phyloP scores from a whole-genome alignment of 2,797 vertebrate species.

The Macroramphosus scolopax region DNA sequence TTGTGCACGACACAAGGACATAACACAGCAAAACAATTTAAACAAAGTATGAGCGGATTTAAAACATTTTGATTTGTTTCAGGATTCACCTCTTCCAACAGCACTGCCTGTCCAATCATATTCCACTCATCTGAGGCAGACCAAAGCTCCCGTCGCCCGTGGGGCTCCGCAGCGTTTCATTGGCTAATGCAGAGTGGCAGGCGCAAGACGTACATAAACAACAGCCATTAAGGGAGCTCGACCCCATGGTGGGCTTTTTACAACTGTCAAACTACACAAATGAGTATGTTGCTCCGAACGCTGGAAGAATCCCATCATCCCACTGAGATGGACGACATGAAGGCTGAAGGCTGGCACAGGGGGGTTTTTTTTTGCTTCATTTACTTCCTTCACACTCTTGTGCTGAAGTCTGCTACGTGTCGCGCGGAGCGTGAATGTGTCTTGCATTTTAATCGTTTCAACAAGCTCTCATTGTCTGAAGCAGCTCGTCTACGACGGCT shows the following conservation, averaged over 20 bases:
- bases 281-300: not conserved
- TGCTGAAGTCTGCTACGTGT: slow-evolving; percentile 1
- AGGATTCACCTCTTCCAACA: slow-evolving; percentile 49
- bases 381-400: slow-evolving; percentile 5
- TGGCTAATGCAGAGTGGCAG: slow-evolving; percentile 64
- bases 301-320: not conserved
- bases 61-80: slow-evolving; percentile 41
- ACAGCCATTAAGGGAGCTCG: slow-evolving; percentile 55
- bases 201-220: slow-evolving; percentile 59
- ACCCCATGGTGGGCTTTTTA: slow-evolving; percentile 48
- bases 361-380: slow-evolving; percentile 2
- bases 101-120: slow-evolving; percentile 46
- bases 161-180: slow-evolving; percentile 43
- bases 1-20: too few relatives aligned
- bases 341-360: slow-evolving; percentile 4
- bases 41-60: too few relatives aligned
- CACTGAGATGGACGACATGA: not conserved
- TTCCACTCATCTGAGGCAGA: slow-evolving; percentile 56
- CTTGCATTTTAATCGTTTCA: not conserved
- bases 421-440: slow-evolving; percentile 10
- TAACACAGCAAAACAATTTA: too few relatives aligned
- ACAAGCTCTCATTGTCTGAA: too few relatives aligned
- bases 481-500: too few relatives aligned
- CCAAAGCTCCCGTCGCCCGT: slow-evolving; percentile 45
- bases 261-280: slow-evolving; percentile 18